A percentile compares a stretch with the other conserved stretches of the same genome.
These are phyloP conservation scores for Paratilapia polleni DNA, from an alignment of 2,113 vertebrate species.

Conservation along the genomic window DNA sequence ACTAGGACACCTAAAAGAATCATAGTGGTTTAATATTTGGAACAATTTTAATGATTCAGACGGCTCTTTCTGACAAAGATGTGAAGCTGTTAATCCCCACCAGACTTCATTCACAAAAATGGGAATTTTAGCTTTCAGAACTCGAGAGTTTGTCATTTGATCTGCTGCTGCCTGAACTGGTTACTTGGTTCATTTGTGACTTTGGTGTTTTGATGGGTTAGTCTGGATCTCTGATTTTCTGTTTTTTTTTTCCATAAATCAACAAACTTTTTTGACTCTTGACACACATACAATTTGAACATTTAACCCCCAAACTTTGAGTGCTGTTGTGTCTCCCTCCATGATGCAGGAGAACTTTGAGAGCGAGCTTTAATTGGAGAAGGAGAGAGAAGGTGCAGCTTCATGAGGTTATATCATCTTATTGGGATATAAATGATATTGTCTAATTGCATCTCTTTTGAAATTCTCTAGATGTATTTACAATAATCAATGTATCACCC, in stretches of 20 bases:
- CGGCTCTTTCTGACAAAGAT: too few species aligned
- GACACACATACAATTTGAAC: too few species aligned
- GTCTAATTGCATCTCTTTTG: too few species aligned
- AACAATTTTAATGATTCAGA: too few species aligned
- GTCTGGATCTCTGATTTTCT: fast-evolving
- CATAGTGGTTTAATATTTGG: too few species aligned
- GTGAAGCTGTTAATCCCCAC: too few species aligned
- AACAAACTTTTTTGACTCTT: too few species aligned
- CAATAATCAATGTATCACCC: background rate
- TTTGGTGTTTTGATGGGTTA: background rate
- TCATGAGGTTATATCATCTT: fast-evolving
- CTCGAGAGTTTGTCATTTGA: background rate
- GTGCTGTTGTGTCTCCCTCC: too few species aligned
- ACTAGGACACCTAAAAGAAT: too few species aligned
- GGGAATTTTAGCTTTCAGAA: background rate
- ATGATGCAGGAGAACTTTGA: background rate
- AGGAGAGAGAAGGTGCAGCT: background rate
- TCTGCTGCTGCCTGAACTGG: background rate
- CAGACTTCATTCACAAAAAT: background rate
- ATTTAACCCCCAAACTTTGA: background rate
- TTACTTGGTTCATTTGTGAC: background rate
- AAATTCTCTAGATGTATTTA: background rate
- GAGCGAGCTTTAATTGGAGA: background rate
- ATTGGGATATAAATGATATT: background rate
- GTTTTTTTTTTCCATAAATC: background rate